A percentile compares a stretch with the other conserved stretches of the same genome.
Conservation (phyloP, 2,888 invertebrate genomes). For the Willowsia nigromaculata region DNA sequence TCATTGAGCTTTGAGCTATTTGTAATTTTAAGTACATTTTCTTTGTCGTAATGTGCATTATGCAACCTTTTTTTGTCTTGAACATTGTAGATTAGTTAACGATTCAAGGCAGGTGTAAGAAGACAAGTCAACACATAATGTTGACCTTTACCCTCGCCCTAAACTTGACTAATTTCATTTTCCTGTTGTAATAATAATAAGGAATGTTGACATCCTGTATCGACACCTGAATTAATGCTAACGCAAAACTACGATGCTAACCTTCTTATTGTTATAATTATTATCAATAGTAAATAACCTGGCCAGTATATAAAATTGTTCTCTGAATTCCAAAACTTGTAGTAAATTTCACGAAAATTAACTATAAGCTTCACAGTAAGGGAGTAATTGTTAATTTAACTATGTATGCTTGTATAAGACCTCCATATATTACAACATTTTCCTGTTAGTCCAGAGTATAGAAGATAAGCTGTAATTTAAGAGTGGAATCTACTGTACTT, state of each 20-base stretch:
- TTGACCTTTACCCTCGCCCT: neutral
- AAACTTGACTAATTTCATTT: neutral
- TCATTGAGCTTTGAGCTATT: neutral
- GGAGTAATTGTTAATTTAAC: slow-evolving; percentile 41
- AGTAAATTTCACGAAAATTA: slow-evolving; percentile 44
- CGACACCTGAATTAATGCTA: slow-evolving; percentile 10
- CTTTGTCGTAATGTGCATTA: neutral
- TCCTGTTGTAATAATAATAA: neutral
- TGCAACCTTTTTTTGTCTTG: neutral
- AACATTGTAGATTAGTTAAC: neutral
- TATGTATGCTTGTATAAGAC: slow-evolving; percentile 34
- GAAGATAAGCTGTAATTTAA: neutral
- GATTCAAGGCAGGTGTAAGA: slow-evolving; percentile 23
- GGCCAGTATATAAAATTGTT: slow-evolving; percentile 63
- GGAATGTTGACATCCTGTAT: slow-evolving; percentile 12
- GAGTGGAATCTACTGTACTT: slow-evolving; percentile 25
- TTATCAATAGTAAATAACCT: slow-evolving; percentile 48
- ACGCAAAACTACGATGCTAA: slow-evolving; percentile 42
- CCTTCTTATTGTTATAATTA: slow-evolving; percentile 36
- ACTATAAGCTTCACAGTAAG: slow-evolving; percentile 3
- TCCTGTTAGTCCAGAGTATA: slow-evolving; percentile 52
- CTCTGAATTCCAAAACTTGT: slow-evolving; percentile 38
- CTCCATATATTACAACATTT: slow-evolving; percentile 57
- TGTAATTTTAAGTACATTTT: slow-evolving; percentile 4
- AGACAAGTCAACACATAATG: neutral